Base-by-base conservation (phyloP, 2,113 vertebrate species). In the Pseudorhombus dupliciocellatus region DNA sequence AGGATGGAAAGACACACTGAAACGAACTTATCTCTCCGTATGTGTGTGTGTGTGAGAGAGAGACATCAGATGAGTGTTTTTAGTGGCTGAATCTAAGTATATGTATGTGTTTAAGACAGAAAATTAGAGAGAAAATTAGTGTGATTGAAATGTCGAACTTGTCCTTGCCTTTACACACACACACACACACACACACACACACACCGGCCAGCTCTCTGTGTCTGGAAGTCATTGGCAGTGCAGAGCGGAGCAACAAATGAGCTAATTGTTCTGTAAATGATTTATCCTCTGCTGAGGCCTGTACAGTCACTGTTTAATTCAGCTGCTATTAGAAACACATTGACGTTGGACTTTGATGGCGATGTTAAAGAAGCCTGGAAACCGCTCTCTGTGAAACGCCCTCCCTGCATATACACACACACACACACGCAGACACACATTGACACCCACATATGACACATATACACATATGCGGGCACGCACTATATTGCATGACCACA, bases 211-310 rank as follows among this genome's bases (percentile, higher is more conserved):
- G 75, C 58, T 73, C 46, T 50, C 74, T 42, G 66, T 79, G 88
- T 88, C 85, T 91, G 90, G 90, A 90, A 92, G 89, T 88, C 87
- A 76, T 92, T 90, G 86, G 83, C 84, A 65, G 75, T 55, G 30
- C 75, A 69, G 88, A 87, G 87, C 81, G 31, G 72, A 90, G 89
- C 88, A 92, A 91, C 88, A 87, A 92, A 90, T 92, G 90, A 90
- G 90, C 88, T 92, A 92, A 92, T 92, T 92, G 90, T 87, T 87
- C 86, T 88, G 88, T 90, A 92, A 92, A 91, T 90, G 90, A 90
- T 92, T 91, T 87, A 90, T 91, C 75, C 87, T 90, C 79, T 85
- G 85, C 83, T 88, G 87, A 89, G 87, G 86, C 86, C 83, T 73
- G 77, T 78, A 51, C 61, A 87, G 83, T 81, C 86, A 77, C 84